Evolutionary conservation across 2,113 vertebrate species (phyloP).

Genomic region (Rafetus swinhoei): DNA sequence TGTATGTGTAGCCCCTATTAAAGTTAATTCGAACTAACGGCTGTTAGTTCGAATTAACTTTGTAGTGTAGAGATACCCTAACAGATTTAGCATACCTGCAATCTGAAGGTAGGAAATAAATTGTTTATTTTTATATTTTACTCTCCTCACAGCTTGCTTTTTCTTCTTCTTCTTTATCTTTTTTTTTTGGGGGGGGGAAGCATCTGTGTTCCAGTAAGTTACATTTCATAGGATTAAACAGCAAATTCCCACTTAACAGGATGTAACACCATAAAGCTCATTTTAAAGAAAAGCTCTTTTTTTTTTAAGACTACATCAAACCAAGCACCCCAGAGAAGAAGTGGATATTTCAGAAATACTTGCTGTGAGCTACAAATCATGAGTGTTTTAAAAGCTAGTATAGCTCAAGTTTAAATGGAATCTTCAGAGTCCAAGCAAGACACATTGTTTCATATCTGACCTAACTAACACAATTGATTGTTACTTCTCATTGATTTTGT

Average conservation of each 20-base stretch:
- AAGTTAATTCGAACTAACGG: too few relatives aligned
- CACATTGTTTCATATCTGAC: not conserved
- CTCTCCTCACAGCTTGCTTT: not conserved
- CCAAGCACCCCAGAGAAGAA: not conserved
- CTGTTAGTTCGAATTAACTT: too few relatives aligned
- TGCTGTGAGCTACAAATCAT: not conserved
- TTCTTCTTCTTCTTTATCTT: not conserved
- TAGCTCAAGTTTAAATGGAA: constrained; percentile 3
- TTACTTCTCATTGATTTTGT: not conserved
- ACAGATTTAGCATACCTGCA: not conserved
- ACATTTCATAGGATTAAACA: not conserved
- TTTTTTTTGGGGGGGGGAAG: not conserved
- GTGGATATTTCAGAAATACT: not conserved
- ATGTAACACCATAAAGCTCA: not conserved
- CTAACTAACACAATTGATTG: constrained; percentile 13
- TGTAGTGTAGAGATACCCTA: too few relatives aligned
- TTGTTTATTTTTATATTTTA: not conserved
- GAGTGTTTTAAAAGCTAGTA: not conserved
- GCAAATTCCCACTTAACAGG: not conserved
- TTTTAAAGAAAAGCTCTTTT: not conserved
- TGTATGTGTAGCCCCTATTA: too few relatives aligned
- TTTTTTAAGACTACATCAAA: not conserved
- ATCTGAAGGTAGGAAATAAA: not conserved
- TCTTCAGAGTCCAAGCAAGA: not conserved
- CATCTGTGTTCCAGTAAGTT: not conserved